phyloP scores from a whole-genome alignment of 2,888 invertebrate genomes.

The Pollenia amentaria region DNA sequence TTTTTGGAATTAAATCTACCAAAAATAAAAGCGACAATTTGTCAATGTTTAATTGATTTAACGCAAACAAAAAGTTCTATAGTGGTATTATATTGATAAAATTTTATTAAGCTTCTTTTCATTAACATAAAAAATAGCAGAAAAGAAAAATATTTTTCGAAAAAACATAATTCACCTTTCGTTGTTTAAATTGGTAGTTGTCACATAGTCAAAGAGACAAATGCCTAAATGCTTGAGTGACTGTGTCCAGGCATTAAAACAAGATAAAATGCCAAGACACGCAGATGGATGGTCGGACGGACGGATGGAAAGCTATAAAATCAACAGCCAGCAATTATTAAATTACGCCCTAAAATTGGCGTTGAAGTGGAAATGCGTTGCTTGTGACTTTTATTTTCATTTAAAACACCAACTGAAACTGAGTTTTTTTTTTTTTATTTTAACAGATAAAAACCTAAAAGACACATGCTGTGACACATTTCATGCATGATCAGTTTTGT shows the following conservation, averaged over 20 bases:
- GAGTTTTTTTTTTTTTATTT: background rate
- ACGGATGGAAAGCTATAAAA: constrained; percentile 40
- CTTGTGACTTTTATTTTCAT: constrained; percentile 55
- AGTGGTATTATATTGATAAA: background rate
- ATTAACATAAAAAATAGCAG: constrained; percentile 19
- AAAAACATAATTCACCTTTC: constrained; percentile 60
- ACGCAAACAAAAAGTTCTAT: constrained; percentile 6
- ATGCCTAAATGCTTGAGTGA: constrained; percentile 40
- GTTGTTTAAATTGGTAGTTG: constrained; percentile 50
- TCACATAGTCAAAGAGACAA: constrained; percentile 29
- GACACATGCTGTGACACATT: constrained; percentile 71
- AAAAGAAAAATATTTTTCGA: background rate
- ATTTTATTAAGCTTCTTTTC: constrained; percentile 37
- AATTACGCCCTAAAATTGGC: constrained; percentile 72
- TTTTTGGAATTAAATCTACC: constrained; percentile 28
- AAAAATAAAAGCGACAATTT: constrained; percentile 56
- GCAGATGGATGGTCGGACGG: background rate
- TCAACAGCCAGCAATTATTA: constrained; percentile 64
- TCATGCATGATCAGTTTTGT: constrained; percentile 58
- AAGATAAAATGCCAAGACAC: background rate
- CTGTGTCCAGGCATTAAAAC: constrained; percentile 39
- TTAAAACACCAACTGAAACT: constrained; percentile 1
- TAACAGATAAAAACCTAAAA: background rate
- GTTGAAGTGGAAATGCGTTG: constrained; percentile 72
- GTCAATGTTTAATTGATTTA: constrained; percentile 66